Evolutionary conservation across 2,113 vertebrate species (phyloP).

Genomic region (Leiothrix lutea): DNA sequence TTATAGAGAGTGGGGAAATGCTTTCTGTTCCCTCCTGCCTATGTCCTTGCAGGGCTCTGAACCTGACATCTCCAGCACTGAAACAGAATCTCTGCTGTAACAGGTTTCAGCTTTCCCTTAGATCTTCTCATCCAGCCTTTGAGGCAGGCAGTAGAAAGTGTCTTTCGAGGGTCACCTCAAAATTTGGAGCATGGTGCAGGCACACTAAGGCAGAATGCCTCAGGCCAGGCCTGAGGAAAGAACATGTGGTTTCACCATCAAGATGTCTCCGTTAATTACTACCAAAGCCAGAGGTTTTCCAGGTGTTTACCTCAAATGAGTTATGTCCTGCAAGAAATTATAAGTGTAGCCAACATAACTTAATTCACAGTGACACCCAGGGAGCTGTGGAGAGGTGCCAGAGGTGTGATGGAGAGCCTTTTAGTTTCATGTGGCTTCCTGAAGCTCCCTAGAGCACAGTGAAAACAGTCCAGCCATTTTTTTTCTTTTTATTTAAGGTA

Average conservation of each 20-base stretch:
- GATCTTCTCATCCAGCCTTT: not conserved
- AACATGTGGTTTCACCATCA: not conserved
- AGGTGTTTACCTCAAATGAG: not conserved
- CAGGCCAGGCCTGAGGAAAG: not conserved
- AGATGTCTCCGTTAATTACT: not conserved
- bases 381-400: not conserved
- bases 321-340: not conserved
- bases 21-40: not conserved
- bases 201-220: not conserved
- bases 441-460: slow-evolving; percentile 5
- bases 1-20: fast-evolving
- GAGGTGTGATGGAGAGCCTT: slow-evolving; percentile 1
- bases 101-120: not conserved
- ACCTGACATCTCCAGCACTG: not conserved
- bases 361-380: slow-evolving; percentile 5
- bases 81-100: not conserved
- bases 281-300: slow-evolving; percentile 16
- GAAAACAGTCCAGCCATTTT: not conserved
- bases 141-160: not conserved
- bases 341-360: not conserved
- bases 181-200: not conserved
- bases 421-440: slow-evolving; percentile 42
- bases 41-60: not conserved
- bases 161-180: not conserved
- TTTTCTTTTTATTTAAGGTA: not conserved